Evolutionary conservation across 2,113 vertebrate genomes (phyloP).

Genomic region (Prunella himalayana): DNA sequence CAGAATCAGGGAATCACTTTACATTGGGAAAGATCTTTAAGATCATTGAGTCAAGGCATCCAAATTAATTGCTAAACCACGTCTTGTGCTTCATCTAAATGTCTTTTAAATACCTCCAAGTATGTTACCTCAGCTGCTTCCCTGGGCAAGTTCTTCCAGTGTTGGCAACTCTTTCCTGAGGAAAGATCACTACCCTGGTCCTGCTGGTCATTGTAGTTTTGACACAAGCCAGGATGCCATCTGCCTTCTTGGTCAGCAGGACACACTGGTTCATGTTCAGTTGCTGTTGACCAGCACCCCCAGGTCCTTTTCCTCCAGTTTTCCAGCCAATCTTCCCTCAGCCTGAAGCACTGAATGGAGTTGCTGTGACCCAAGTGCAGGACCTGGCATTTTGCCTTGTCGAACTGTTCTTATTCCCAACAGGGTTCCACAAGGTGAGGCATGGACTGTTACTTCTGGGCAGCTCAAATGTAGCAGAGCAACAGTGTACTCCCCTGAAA

Average conservation of each 20-base stretch:
- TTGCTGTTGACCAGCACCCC: neutral
- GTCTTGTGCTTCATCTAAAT: neutral
- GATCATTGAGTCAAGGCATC: neutral
- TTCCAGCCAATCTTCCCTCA: neutral
- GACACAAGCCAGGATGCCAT: neutral
- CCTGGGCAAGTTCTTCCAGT: neutral
- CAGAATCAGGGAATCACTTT: rapidly evolving
- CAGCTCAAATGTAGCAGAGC: neutral
- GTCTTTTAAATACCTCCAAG: neutral
- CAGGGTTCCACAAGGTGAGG: neutral
- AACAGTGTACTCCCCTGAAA: neutral
- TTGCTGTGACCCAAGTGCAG: neutral
- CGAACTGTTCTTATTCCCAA: neutral
- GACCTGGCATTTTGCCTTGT: neutral
- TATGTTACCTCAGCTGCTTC: neutral
- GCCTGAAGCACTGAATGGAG: neutral
- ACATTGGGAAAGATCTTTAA: neutral
- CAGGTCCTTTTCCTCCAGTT: neutral
- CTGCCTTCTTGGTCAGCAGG: neutral
- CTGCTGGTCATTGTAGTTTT: neutral
- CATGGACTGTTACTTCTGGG: neutral
- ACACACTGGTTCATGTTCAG: rapidly evolving
- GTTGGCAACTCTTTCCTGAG: neutral
- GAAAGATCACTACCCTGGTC: neutral
- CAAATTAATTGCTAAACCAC: neutral